Conservation (phyloP, 2,888 invertebrate genomes). For the Hemithea aestivaria region DNA sequence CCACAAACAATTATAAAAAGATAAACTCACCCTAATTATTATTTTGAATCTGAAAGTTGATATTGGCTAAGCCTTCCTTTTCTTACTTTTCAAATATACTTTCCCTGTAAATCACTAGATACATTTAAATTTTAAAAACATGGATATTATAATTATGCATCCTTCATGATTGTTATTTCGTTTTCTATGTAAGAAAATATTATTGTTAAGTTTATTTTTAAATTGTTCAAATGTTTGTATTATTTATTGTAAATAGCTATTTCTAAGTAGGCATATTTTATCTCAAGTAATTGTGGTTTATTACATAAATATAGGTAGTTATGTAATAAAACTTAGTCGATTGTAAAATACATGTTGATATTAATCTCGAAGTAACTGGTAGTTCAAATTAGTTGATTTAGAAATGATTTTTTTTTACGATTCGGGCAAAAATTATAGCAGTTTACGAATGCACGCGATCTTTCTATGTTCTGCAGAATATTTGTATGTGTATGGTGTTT, state of each 20-base stretch:
- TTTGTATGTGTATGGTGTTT: too few relatives aligned
- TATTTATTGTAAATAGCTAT: constrained; percentile 71
- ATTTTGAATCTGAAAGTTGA: too few relatives aligned
- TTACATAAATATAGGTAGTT: constrained; percentile 36
- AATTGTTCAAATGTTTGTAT: constrained; percentile 74
- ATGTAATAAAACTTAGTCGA: constrained; percentile 49
- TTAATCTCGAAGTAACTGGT: constrained; percentile 37
- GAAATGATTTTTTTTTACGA: constrained; percentile 10
- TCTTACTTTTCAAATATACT: constrained; percentile 4
- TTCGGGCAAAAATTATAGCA: too few relatives aligned
- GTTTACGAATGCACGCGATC: too few relatives aligned
- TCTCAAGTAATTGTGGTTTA: constrained; percentile 23
- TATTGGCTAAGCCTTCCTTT: constrained; percentile 19
- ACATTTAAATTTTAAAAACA: too few relatives aligned
- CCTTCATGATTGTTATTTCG: constrained; percentile 69
- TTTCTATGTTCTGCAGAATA: too few relatives aligned
- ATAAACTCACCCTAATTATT: too few relatives aligned
- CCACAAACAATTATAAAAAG: too few relatives aligned
- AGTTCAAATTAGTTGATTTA: constrained; percentile 67
- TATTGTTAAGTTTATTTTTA: constrained; percentile 71
- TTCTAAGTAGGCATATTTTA: constrained; percentile 60
- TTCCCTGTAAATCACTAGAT: too few relatives aligned
- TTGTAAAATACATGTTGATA: constrained; percentile 50
- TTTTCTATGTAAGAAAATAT: constrained; percentile 56
- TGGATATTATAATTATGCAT: too few relatives aligned